These are phyloP conservation scores for Polyommatus iphigenia DNA, from an alignment of 2,888 invertebrate species.

Conservation along the genomic window DNA sequence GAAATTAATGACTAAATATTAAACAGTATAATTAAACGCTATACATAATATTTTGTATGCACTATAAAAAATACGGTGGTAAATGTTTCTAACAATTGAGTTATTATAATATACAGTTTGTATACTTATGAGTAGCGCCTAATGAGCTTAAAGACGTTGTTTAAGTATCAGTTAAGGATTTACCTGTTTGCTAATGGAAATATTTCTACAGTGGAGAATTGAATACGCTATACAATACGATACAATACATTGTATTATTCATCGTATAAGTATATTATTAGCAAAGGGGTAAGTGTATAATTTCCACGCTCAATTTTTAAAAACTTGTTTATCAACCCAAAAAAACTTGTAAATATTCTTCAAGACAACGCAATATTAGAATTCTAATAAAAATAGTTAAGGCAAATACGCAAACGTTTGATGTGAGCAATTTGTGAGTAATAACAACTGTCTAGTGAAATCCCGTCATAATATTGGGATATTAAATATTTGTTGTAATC, in stretches of 20 bases:
- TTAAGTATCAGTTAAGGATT: background rate
- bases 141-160: background rate
- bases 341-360: background rate
- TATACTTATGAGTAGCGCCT: too few species aligned
- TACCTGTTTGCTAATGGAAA: background rate
- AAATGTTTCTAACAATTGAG: too few species aligned
- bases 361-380: background rate
- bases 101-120: too few species aligned
- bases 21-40: background rate
- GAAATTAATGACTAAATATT: background rate
- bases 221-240: too few species aligned
- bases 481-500: slow-evolving; percentile 44
- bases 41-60: too few species aligned
- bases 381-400: background rate
- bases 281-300: background rate
- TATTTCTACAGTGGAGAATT: too few species aligned
- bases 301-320: too few species aligned
- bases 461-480: slow-evolving; percentile 39
- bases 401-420: background rate
- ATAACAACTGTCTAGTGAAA: slow-evolving; percentile 10
- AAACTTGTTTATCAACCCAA: background rate
- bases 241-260: background rate
- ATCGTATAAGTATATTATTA: background rate
- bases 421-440: background rate
- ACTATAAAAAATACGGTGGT: too few species aligned